A percentile compares a stretch with the other conserved stretches of the same genome.
These are phyloP conservation scores for Hemitrygon akajei DNA, from an alignment of 2,797 vertebrate genomes.

Conservation along the genomic window DNA sequence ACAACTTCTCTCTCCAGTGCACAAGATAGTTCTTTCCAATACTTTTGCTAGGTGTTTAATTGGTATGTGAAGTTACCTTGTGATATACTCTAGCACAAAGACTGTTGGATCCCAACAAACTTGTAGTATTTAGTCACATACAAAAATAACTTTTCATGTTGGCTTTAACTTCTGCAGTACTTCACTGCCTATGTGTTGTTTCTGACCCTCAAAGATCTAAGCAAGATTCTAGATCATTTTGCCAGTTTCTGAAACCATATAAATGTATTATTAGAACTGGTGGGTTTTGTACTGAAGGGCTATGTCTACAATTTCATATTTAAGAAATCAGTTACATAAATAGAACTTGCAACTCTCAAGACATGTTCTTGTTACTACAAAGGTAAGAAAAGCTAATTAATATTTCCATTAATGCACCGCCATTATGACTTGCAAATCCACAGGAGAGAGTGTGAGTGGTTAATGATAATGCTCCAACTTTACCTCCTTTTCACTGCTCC, in stretches of 20 bases:
- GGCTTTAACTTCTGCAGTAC: background rate
- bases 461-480: background rate
- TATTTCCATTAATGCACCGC: background rate
- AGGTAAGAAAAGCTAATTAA: background rate
- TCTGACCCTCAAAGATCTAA: background rate
- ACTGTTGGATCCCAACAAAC: background rate
- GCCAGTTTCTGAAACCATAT: background rate
- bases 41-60: background rate
- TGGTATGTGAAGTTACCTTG: background rate
- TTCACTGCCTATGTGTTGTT: background rate
- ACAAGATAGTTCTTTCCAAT: background rate
- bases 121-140: background rate
- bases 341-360: background rate
- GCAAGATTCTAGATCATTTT: background rate
- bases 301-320: background rate
- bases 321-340: background rate
- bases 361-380: background rate
- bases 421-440: background rate
- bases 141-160: background rate
- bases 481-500: background rate
- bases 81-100: background rate
- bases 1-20: background rate
- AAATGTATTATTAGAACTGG: background rate
- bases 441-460: background rate
- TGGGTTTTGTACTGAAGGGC: background rate